Base-by-base conservation (phyloP, 2,888 invertebrate species). In the Blomia tropicalis region DNA sequence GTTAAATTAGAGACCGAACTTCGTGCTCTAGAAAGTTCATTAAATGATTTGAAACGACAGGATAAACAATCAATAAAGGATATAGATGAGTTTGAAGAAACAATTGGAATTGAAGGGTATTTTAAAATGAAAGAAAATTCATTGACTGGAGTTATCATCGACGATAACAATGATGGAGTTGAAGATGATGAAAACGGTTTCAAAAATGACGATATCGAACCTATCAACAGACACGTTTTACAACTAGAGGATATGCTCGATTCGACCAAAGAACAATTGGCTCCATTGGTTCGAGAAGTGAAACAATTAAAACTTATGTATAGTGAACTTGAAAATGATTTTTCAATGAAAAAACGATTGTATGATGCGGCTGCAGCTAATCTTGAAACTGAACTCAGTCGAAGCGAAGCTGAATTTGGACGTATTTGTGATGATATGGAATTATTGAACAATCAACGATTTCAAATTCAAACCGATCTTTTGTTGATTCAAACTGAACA, bases 1-100 rank as follows among this genome's bases (percentile, higher is more conserved):
- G 81, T 84, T 5, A 82, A 83, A 59, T 75, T 86, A 63, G 81
- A 82, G 63, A 82, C 85, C 0, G 89, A 90, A 74, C 79, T 80
- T 32, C 85, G 85, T 11, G 81, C 87, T 44, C 75, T 88, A 44
- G 78, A 81, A 17, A 78, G 87, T 64, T 87, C 88, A 0, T 75
- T 83, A 62, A 84, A 85, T 70, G 82, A 88, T 59, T 77, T 90
- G 47, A 73, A 75, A 47, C 73, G 75, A 60, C 73, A 76, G 64
- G 76, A 78, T 65, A 75, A 77, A 25, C 70, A 73, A 47, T 73
- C 78, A 29, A 72, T 75, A 59, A 79, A 80, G 66, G 77, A 80
- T 54, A 77, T 81, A 73, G 80, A 80, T 67, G 71, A 74, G 14
- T 61, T 72, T 43, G 75, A 75, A 67, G 69, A 70, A 29, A 70